These are phyloP conservation scores for Acrossocheilus wenchowensis DNA, from an alignment of 2,797 vertebrate species.

Conservation along the genomic window DNA sequence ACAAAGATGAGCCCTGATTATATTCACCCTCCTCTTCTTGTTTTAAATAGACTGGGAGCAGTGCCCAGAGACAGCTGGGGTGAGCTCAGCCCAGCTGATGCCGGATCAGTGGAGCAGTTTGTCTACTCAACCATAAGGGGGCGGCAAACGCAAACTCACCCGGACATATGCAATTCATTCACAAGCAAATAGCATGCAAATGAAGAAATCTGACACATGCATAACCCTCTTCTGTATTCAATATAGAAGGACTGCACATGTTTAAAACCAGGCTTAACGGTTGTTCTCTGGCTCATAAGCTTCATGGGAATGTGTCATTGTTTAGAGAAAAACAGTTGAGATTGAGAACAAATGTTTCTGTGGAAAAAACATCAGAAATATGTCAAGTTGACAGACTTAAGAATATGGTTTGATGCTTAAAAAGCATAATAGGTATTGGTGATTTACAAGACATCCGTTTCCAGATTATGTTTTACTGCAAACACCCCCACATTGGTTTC, in stretches of 20 bases:
- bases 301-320: not conserved
- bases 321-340: not conserved
- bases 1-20: constrained; percentile 68
- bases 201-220: constrained; percentile 19
- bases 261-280: not conserved
- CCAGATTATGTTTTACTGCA: not conserved
- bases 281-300: constrained; percentile 7
- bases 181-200: constrained; percentile 21
- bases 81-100: constrained; percentile 58
- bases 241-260: not conserved
- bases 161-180: constrained; percentile 21
- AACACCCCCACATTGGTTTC: not conserved
- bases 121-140: constrained; percentile 73
- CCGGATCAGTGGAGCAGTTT: constrained; percentile 62
- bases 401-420: not conserved
- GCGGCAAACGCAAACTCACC: constrained; percentile 67
- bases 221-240: constrained; percentile 5
- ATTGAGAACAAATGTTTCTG: not conserved
- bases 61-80: constrained; percentile 61
- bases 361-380: not conserved
- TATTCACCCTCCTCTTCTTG: constrained; percentile 62
- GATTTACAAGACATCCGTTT: not conserved
- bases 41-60: constrained; percentile 64
- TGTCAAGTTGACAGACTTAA: not conserved
- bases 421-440: not conserved